phyloP scores from a whole-genome alignment of 2,888 invertebrate species.

The Graphium colonna region DNA sequence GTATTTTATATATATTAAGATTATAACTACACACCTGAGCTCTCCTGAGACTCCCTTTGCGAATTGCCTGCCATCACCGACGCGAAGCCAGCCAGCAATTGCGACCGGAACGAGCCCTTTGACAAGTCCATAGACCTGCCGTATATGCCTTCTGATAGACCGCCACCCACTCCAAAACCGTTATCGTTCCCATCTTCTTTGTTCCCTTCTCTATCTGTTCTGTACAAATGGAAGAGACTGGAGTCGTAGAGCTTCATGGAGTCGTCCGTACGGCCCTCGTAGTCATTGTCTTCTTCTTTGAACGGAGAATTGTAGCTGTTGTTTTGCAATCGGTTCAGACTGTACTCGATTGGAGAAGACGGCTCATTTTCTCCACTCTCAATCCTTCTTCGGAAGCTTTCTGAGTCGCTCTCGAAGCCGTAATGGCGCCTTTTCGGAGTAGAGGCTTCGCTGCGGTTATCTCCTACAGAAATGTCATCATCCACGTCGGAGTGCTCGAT shows the following conservation, averaged over 20 bases:
- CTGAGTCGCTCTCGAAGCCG: conserved; percentile 34
- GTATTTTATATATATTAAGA: too few species aligned
- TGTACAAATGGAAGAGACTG: conserved; percentile 64
- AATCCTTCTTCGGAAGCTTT: conserved; percentile 41
- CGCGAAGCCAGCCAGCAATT: conserved; percentile 66
- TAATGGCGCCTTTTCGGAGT: conserved; percentile 46
- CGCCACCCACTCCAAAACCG: conserved; percentile 49
- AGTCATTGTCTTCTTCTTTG: conserved; percentile 65
- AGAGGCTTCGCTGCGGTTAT: conserved; percentile 67
- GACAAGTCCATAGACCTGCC: conserved; percentile 67
- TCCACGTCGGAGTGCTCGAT: conserved; percentile 57
- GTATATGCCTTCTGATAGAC: conserved; percentile 60
- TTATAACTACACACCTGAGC: conserved; percentile 44
- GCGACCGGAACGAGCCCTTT: conserved; percentile 66
- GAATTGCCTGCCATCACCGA: conserved; percentile 66
- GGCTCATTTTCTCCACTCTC: conserved; percentile 42
- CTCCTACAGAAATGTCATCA: conserved; percentile 70
- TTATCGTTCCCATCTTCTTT: conserved; percentile 47
- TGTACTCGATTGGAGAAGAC: conserved; percentile 54
- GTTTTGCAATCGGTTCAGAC: conserved; percentile 48
- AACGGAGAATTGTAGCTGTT: conserved; percentile 59
- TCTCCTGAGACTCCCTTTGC: conserved; percentile 60
- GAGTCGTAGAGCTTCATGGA: conserved; percentile 62
- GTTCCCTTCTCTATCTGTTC: conserved; percentile 52
- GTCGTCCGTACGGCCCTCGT: conserved; percentile 51